Evolutionary conservation across 2,797 vertebrate genomes (phyloP).

Genomic region (Sebastes minor): DNA sequence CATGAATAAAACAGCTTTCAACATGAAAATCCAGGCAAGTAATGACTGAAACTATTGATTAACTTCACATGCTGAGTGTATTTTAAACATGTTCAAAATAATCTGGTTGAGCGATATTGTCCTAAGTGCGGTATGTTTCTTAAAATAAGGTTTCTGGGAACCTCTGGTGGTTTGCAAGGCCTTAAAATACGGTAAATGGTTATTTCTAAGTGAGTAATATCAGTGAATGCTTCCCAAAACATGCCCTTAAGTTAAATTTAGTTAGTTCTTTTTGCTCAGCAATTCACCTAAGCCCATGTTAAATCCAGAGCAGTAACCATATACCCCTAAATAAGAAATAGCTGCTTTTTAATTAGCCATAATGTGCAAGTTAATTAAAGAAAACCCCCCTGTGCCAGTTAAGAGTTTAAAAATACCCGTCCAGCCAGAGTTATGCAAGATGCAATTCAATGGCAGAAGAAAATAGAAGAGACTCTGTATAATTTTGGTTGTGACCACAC

Average conservation of each 20-base stretch:
- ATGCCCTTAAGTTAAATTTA: background rate
- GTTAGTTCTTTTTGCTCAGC: background rate
- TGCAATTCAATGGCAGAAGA: slow-evolving; percentile 71
- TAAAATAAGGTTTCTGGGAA: background rate
- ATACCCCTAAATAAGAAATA: slow-evolving; percentile 65
- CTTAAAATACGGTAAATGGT: background rate
- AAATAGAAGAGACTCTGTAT: slow-evolving; percentile 76
- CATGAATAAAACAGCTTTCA: background rate
- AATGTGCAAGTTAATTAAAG: slow-evolving; percentile 77
- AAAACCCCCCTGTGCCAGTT: slow-evolving; percentile 41
- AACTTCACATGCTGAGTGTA: background rate
- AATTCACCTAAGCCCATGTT: slow-evolving; percentile 17
- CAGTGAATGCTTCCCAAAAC: slow-evolving; percentile 16
- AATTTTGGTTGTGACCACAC: slow-evolving; percentile 81
- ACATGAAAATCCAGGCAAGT: background rate
- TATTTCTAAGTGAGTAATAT: slow-evolving; percentile 31
- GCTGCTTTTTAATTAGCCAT: slow-evolving; percentile 72
- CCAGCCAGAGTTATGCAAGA: slow-evolving; percentile 66
- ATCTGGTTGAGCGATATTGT: background rate
- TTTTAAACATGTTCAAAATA: background rate
- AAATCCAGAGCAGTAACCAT: slow-evolving; percentile 29
- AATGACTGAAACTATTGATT: background rate
- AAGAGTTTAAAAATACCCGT: slow-evolving; percentile 79
- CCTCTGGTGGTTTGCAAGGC: background rate
- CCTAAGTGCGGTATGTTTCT: background rate